Evolutionary conservation across 1,140 invertebrate species (phyloP), one percentile per base, ranked within the genome.

Genomic region (Dryas iulia): DNA sequence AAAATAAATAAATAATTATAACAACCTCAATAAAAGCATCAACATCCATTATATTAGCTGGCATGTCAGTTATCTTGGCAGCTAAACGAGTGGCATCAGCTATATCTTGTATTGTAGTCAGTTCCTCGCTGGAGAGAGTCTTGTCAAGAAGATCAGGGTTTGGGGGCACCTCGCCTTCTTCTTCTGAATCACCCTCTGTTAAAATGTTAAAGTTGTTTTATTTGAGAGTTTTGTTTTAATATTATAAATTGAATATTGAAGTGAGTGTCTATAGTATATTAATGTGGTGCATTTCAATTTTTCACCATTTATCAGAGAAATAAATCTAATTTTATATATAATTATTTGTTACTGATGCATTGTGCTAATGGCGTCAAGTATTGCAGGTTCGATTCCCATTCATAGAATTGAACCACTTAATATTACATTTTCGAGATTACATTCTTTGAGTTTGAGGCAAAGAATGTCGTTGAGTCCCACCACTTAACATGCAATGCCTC

Each of bases 11-110:
- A 59, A 35, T 24, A 33, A 24, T 24, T 6, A 8, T 4, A 72
- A 69, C 66, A 81, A 96, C 96, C 88, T 96, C 85, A 24, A 98
- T 82, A 77, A 98, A 97, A 58, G 94, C 89, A 81, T 96, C 94
- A 0, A 97, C 96, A 77, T 96, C 95, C 96, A 98, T 97, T 70
- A 97, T 94, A 85, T 95, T 96, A 82, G 96, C 96, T 0, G 97
- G 97, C 14, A 94, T 95, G 86, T 98, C 97, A 0, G 97, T 96
- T 79, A 98, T 96, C 70, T 93, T 93, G 5, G 97, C 96, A 1
- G 96, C 93, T n/a, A 96, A 90, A 31, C 96, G 90, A 4, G 97
- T 94, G 4, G 93, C 94, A 61, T 94, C 87, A 0, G 94, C 93
- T 0, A 94, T 93, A 62, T 93, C 90, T 54, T 94, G 92, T 12